Base-by-base conservation (phyloP, 2,113 vertebrate species). In the Dicentrarchus labrax region DNA sequence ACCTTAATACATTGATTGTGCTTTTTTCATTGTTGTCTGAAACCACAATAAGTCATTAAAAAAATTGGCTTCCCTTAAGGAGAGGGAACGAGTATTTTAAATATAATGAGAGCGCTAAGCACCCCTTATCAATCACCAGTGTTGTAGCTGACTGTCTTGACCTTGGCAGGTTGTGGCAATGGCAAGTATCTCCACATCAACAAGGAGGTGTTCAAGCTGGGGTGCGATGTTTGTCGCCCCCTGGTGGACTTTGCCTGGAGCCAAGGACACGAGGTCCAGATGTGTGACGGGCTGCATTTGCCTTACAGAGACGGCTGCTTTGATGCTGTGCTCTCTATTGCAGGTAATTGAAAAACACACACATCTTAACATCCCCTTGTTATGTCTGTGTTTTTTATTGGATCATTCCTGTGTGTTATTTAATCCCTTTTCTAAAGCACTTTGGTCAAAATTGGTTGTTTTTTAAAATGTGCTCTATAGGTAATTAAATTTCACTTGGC, bases 131-230 rank as follows among this genome's bases (percentile, higher is more conserved):
- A n/a, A 7, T 16, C 7, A 11, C 21, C 15, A 4, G 19, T 54
- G 48, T 12, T 41, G 21, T 13, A 11, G 43, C 50, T 80, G 59
- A 72, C 61, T 47, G 47, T 65, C 15, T 70, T 78, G 47, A 48
- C 77, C 36, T 50, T 82, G 78, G 22, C 86, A 97, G 96, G 95
- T 74, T 96, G 95, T 59, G 83, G 96, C 74, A 97, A 96, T 80
- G 95, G 95, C 51, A 97, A 96, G 94, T 95, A 96, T 60, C 94
- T 96, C 82, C 92, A 89, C 94, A 96, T 97, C 89, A 97, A 89
- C 89, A 93, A 91, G 85, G 84, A 94, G 38, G 91, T 77, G 83
- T 95, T 95, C 89, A 96, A 96, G 91, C 85, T 96, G 91, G 93
- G 93, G 8, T 96, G 96, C 1, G 87, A 95, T 50, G 93, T 93